phyloP scores from a whole-genome alignment of 37 sponge, comb jelly and placozoan genomes.

The Dysidea cf. avara region DNA sequence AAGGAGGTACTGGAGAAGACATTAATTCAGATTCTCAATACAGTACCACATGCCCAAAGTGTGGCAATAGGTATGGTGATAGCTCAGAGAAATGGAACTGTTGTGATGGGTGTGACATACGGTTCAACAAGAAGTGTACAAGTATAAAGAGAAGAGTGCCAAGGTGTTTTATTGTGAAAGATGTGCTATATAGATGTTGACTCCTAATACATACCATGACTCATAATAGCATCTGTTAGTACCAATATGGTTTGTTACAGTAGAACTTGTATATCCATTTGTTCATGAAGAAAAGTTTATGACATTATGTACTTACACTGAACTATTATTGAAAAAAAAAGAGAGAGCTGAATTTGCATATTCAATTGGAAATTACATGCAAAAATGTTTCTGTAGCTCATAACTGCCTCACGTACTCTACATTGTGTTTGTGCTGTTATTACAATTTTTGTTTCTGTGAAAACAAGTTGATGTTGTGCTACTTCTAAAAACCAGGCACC shows the following conservation, averaged over 20 bases:
- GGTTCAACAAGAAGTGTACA: constrained; percentile 39
- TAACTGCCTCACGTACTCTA: constrained; percentile 17
- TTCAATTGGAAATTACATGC: constrained; percentile 6
- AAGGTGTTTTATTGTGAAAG: too few species aligned
- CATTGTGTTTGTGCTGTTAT: too few species aligned
- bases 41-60: constrained; percentile 12
- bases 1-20: too few species aligned
- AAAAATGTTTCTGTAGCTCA: constrained; percentile 11
- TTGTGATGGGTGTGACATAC: constrained; percentile 44
- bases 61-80: constrained; percentile 13
- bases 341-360: background rate
- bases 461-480: too few species aligned
- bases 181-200: constrained; percentile 12
- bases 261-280: too few species aligned
- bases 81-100: constrained; percentile 38
- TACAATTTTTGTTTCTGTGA: too few species aligned
- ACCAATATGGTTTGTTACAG: constrained; percentile 2
- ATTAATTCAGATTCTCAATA: background rate
- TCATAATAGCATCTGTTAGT: constrained; percentile 15
- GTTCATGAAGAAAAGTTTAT: constrained; percentile 9
- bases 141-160: constrained; percentile 27
- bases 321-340: background rate
- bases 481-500: too few species aligned
- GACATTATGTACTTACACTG: background rate
- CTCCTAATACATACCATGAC: constrained; percentile 27